Percentiles rank a stretch among this genome's conserved stretches.
Evolutionary conservation across 1,140 invertebrate species (phyloP).

Genomic region (Drosophila auraria): DNA sequence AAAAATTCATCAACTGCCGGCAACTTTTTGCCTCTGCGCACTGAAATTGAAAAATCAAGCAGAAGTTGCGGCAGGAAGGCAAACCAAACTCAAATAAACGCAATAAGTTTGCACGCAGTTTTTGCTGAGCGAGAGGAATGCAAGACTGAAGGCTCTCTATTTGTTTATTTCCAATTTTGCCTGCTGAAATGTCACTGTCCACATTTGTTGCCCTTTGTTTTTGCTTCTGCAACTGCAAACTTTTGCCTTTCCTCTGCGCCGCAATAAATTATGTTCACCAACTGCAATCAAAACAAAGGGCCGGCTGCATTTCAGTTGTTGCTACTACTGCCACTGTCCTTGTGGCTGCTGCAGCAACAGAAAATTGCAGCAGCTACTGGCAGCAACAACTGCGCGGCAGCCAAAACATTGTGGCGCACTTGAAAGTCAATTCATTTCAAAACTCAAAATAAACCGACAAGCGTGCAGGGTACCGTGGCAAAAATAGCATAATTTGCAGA

Average conservation of each 20-base stretch:
- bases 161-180: slow-evolving; percentile 65
- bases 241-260: slow-evolving; percentile 43
- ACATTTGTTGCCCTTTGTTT: slow-evolving; percentile 37
- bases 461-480: background rate
- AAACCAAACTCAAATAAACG: slow-evolving; percentile 48
- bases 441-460: slow-evolving; percentile 49
- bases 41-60: slow-evolving; percentile 60
- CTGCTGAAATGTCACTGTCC: slow-evolving; percentile 54
- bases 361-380: slow-evolving; percentile 15
- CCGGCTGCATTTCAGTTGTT: slow-evolving; percentile 44
- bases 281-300: slow-evolving; percentile 78
- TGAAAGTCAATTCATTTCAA: slow-evolving; percentile 75
- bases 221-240: slow-evolving; percentile 38
- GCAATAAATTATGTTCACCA: slow-evolving; percentile 76
- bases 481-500: background rate
- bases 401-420: slow-evolving; percentile 66
- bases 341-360: slow-evolving; percentile 14
- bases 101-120: slow-evolving; percentile 68
- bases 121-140: slow-evolving; percentile 10
- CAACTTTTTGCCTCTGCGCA: slow-evolving; percentile 22
- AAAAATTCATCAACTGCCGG: slow-evolving; percentile 46
- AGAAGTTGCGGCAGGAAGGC: slow-evolving; percentile 26
- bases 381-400: slow-evolving; percentile 10
- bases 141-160: slow-evolving; percentile 17
- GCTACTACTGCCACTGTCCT: background rate